A percentile compares a stretch with the other conserved stretches of the same genome.
Conservation (phyloP, 1,140 invertebrate species). For the Portunus trituberculatus region DNA sequence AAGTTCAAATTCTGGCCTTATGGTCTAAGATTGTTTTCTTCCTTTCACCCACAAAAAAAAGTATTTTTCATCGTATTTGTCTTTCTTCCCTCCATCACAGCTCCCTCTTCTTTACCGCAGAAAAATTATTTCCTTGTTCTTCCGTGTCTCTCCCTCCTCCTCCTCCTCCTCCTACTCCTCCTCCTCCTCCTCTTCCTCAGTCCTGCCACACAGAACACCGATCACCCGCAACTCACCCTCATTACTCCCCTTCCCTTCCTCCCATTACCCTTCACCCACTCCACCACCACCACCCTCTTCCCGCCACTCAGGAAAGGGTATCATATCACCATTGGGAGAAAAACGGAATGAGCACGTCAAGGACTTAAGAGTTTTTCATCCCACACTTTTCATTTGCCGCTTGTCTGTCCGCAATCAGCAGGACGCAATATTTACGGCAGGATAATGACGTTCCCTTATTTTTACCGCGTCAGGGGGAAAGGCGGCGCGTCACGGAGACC, state of each 20-base stretch:
- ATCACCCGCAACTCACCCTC: neutral
- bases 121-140: neutral
- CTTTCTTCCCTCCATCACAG: neutral
- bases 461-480: conserved; percentile 17
- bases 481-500: neutral
- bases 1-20: too few species aligned
- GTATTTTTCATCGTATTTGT: neutral
- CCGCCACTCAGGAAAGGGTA: neutral
- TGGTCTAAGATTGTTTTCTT: too few species aligned
- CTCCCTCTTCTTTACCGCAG: neutral
- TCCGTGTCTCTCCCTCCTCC: neutral
- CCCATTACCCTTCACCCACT: neutral
- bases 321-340: conserved; percentile 7
- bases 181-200: neutral
- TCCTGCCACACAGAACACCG: neutral
- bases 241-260: neutral
- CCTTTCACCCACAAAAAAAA: too few species aligned
- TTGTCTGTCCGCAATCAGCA: neutral
- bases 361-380: neutral
- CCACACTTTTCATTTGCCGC: conserved; percentile 4
- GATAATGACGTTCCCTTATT: conserved; percentile 27
- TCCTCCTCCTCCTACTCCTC: neutral
- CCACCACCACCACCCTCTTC: neutral
- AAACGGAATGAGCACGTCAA: conserved; percentile 31
- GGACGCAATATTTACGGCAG: conserved; percentile 25